phyloP scores from a whole-genome alignment of 2,113 vertebrate genomes.

The Scophthalmus maximus region DNA sequence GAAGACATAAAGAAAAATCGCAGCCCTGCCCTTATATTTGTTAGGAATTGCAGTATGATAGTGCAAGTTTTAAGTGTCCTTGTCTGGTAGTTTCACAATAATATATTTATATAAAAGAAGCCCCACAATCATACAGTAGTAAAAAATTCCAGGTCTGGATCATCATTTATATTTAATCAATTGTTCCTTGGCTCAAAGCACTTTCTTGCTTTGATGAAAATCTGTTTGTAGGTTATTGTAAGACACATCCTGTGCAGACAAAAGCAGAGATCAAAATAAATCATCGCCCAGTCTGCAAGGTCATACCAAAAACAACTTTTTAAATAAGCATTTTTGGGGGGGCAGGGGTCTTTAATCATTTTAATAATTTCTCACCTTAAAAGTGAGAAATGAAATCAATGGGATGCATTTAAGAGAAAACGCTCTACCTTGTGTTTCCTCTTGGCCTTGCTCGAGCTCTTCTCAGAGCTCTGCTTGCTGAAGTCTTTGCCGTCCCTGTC shows the following conservation, averaged over 20 bases:
- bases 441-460: conserved; percentile 90
- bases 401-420: not conserved
- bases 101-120: conserved; percentile 5
- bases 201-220: conserved; percentile 29
- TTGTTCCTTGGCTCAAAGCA: conserved; percentile 30
- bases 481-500: conserved; percentile 89
- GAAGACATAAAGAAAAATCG: not conserved
- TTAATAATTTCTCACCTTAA: not conserved
- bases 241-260: not conserved
- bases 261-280: not conserved
- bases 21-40: not conserved
- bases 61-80: not conserved
- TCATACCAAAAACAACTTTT: not conserved
- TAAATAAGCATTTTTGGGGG: not conserved
- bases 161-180: conserved; percentile 23
- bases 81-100: conserved; percentile 7
- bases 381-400: not conserved
- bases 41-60: not conserved
- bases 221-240: conserved; percentile 5
- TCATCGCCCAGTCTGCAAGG: not conserved
- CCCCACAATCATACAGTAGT: conserved; percentile 6
- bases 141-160: conserved; percentile 21
- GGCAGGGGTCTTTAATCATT: not conserved
- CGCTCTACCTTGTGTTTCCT: conserved; percentile 91
- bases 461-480: conserved; percentile 90